A percentile compares a stretch with the other conserved stretches of the same genome.
phyloP scores from a whole-genome alignment of 1,140 invertebrate genomes.

The Ganaspis sp. region DNA sequence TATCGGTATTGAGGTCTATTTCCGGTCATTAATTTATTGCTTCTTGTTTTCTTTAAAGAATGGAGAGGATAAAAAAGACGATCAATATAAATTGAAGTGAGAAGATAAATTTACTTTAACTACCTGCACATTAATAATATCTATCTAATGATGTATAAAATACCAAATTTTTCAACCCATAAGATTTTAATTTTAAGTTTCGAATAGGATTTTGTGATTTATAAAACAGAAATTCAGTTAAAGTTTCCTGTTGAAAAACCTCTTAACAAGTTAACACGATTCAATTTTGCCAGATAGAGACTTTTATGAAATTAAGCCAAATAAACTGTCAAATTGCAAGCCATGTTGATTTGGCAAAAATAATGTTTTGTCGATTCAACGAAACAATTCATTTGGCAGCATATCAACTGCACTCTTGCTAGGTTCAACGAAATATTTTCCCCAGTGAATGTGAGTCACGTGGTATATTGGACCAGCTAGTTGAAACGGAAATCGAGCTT shows the following conservation, averaged over 20 bases:
- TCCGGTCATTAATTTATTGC: not conserved
- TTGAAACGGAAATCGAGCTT: constrained; percentile 18
- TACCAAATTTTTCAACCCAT: too few relatives aligned
- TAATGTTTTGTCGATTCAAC: constrained; percentile 1
- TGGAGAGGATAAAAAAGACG: too few relatives aligned
- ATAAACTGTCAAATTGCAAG: not conserved
- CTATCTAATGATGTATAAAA: too few relatives aligned
- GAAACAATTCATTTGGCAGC: constrained; percentile 18
- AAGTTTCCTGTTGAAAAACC: not conserved
- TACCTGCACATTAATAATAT: too few relatives aligned
- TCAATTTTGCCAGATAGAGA: not conserved
- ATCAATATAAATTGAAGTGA: not conserved
- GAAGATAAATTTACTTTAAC: too few relatives aligned
- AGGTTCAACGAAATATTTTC: not conserved
- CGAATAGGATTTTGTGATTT: too few relatives aligned
- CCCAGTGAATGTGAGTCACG: not conserved
- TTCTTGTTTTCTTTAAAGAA: not conserved
- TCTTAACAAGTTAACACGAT: not conserved
- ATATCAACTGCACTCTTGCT: constrained; percentile 4
- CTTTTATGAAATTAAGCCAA: constrained; percentile 15
- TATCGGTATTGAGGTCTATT: not conserved
- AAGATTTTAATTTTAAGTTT: too few relatives aligned
- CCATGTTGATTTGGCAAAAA: not conserved
- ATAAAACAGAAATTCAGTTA: too few relatives aligned
- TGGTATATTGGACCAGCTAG: constrained; percentile 15